A percentile compares a stretch with the other conserved stretches of the same genome.
These are phyloP conservation scores for Lycorma delicatula DNA, from an alignment of 1,140 invertebrate genomes.

Conservation along the genomic window DNA sequence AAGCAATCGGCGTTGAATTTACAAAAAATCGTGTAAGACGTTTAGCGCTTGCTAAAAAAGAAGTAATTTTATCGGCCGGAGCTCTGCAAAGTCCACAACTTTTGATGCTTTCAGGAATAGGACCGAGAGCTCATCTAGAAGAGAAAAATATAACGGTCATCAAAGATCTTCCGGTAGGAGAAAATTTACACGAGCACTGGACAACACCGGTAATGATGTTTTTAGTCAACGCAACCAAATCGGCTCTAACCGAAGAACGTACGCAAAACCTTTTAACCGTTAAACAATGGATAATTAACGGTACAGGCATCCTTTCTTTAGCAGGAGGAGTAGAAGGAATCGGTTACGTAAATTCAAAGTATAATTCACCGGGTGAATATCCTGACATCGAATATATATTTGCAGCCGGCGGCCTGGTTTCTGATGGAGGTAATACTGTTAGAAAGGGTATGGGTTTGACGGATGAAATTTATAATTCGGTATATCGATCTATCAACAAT, in stretches of 20 bases:
- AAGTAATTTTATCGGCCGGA: constrained; percentile 59
- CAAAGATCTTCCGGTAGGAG: constrained; percentile 59
- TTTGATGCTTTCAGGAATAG: constrained; percentile 65
- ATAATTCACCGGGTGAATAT: constrained; percentile 36
- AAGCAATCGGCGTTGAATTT: constrained; percentile 57
- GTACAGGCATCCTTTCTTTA: constrained; percentile 38
- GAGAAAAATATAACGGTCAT: constrained; percentile 55
- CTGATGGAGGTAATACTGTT: constrained; percentile 58
- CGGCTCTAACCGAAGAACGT: constrained; percentile 14
- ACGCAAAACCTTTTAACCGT: constrained; percentile 10
- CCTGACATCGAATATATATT: constrained; percentile 74
- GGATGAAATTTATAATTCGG: constrained; percentile 47
- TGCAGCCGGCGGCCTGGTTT: constrained; percentile 57
- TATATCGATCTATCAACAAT: constrained; percentile 34
- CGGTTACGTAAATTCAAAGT: constrained; percentile 44
- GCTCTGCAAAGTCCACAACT: constrained; percentile 59
- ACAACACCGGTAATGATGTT: constrained; percentile 52
- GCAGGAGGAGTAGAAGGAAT: constrained; percentile 45
- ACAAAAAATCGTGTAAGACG: constrained; percentile 40
- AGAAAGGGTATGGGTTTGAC: constrained; percentile 45
- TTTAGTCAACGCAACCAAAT: constrained; percentile 52
- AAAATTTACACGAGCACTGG: constrained; percentile 72
- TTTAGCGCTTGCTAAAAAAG: constrained; percentile 45
- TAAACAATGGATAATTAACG: constrained; percentile 30
- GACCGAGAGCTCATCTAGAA: constrained; percentile 55